Evolutionary conservation across 64 coral and sea anemone genomes (phyloP).

Genomic region (Pocillopora damicornis): DNA sequence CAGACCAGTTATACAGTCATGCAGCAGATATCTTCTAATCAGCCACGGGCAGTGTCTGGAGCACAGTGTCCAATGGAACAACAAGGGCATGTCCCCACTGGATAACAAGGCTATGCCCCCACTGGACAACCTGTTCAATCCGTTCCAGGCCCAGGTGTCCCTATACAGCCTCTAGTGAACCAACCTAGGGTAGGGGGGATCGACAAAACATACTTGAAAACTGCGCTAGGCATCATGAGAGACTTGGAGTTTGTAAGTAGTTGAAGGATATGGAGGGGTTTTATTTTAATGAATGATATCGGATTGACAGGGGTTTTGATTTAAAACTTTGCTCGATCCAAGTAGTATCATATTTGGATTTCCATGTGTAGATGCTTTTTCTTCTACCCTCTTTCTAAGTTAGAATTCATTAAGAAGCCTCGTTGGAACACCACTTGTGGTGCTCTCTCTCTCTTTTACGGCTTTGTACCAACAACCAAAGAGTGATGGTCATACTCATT

Average conservation of each 20-base stretch:
- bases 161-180: not conserved
- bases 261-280: not conserved
- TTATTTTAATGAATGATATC: no score
- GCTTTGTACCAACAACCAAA: no score
- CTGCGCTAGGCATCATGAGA: not conserved
- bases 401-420: no score
- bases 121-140: not conserved
- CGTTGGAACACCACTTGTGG: no score
- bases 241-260: not conserved
- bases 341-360: no score
- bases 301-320: no score
- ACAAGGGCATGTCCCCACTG: not conserved
- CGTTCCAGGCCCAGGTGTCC: not conserved
- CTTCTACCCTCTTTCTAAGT: no score
- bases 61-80: not conserved
- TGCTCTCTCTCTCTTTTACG: no score
- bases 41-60: not conserved
- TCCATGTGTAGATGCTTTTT: no score
- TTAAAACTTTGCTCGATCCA: no score
- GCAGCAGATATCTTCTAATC: slow-evolving; percentile 3
- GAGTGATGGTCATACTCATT: not conserved
- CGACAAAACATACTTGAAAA: not conserved
- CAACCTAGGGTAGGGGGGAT: not conserved
- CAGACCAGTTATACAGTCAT: not conserved
- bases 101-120: not conserved